A percentile compares a stretch with the other conserved stretches of the same genome.
Conservation (phyloP, 2,113 vertebrate species). For the Toxotes jaculatrix region DNA sequence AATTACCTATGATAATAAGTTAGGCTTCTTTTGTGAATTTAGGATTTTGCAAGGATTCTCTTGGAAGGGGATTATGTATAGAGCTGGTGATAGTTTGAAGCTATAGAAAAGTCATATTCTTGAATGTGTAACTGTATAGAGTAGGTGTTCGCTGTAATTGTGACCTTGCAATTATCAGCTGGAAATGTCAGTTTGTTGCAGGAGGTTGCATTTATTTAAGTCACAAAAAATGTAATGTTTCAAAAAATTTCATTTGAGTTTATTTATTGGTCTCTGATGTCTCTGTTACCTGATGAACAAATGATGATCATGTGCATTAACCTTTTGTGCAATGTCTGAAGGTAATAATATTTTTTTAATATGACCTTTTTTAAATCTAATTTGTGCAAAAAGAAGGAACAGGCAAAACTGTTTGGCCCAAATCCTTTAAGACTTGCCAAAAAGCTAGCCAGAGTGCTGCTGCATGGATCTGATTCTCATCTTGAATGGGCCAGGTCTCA, state of each 20-base stretch:
- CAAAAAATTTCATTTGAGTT: neutral
- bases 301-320: neutral
- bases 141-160: neutral
- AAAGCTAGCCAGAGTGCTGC: slow-evolving; percentile 6
- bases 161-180: slow-evolving; percentile 4
- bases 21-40: slow-evolving; percentile 5
- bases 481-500: neutral
- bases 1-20: neutral
- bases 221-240: neutral
- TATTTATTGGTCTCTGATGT: neutral
- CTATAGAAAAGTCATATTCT: slow-evolving; percentile 7
- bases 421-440: slow-evolving; percentile 1
- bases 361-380: neutral
- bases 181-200: slow-evolving; percentile 1
- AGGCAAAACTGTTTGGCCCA: neutral
- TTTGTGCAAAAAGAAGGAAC: neutral
- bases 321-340: neutral
- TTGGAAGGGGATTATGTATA: neutral
- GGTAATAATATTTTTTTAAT: neutral
- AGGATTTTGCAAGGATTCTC: neutral
- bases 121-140: slow-evolving; percentile 21
- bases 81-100: neutral
- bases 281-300: neutral
- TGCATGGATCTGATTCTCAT: slow-evolving; percentile 16
- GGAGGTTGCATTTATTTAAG: neutral